phyloP scores from a whole-genome alignment of 2,888 invertebrate species.

The Slavum lentiscoides region DNA sequence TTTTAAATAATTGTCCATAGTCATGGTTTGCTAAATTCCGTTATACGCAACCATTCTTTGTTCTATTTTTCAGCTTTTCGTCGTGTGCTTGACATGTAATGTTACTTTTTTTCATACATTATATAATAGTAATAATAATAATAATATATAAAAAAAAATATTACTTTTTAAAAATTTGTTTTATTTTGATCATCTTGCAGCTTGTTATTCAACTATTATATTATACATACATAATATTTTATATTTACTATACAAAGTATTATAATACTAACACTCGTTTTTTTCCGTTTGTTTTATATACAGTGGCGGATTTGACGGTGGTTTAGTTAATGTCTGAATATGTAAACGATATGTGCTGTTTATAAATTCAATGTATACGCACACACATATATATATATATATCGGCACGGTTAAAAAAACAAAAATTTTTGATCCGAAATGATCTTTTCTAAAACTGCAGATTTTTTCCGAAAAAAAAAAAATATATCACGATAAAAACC shows the following conservation, averaged over 20 bases:
- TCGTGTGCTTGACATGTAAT: slow-evolving; percentile 53
- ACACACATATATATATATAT: too few relatives aligned
- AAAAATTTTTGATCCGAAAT: too few relatives aligned
- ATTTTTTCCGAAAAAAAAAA: too few relatives aligned
- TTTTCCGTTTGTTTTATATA: slow-evolving; percentile 1
- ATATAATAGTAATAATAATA: not conserved
- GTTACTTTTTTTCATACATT: slow-evolving; percentile 25
- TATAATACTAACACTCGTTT: not conserved
- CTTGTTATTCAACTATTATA: slow-evolving; percentile 35
- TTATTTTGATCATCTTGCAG: slow-evolving; percentile 28
- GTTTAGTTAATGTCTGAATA: too few relatives aligned
- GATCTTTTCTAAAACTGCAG: too few relatives aligned
- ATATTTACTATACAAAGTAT: not conserved
- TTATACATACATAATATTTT: slow-evolving; percentile 20
- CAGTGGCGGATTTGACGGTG: too few relatives aligned
- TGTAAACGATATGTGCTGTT: too few relatives aligned
- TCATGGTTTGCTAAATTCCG: slow-evolving; percentile 51
- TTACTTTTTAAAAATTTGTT: not conserved
- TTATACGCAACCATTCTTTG: slow-evolving; percentile 41
- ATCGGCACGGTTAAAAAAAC: too few relatives aligned
- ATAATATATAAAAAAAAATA: slow-evolving; percentile 5
- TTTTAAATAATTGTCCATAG: slow-evolving; percentile 34
- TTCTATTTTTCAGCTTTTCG: slow-evolving; percentile 43
- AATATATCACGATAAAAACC: too few relatives aligned
- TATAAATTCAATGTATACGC: too few relatives aligned